A percentile compares a stretch with the other conserved stretches of the same genome.
phyloP scores from a whole-genome alignment of 2,113 vertebrate genomes.

The Monopterus albus region DNA sequence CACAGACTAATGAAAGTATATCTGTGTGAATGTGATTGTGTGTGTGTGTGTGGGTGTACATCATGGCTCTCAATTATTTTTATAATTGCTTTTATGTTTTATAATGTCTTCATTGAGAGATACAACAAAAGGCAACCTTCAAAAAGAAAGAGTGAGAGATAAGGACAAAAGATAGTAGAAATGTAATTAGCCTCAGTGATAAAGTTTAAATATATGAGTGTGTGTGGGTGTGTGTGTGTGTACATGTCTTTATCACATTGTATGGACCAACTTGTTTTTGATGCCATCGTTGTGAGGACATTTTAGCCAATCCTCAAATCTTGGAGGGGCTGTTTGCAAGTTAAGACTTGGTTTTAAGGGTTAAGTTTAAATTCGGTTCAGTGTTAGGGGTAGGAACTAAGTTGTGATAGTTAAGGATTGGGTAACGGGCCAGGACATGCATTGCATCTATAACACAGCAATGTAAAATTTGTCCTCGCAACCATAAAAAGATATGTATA shows the following conservation, averaged over 20 bases:
- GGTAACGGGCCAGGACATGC: too few species aligned
- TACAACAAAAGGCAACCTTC: slow-evolving; percentile 42
- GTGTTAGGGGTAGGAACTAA: too few species aligned
- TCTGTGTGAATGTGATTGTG: slow-evolving; percentile 2
- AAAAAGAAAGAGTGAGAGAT: slow-evolving; percentile 26
- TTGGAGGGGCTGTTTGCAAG: too few species aligned
- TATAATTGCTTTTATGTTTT: slow-evolving; percentile 55
- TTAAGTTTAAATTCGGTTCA: too few species aligned
- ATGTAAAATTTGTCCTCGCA: too few species aligned
- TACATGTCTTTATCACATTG: neutral
- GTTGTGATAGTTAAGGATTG: too few species aligned
- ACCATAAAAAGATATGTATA: too few species aligned
- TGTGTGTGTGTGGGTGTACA: neutral
- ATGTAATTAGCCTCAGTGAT: slow-evolving; percentile 49
- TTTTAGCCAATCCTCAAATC: too few species aligned
- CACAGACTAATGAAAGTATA: slow-evolving; percentile 62
- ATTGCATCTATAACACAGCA: too few species aligned
- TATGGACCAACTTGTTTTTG: too few species aligned
- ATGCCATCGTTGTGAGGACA: too few species aligned
- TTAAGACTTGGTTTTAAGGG: too few species aligned
- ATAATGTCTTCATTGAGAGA: slow-evolving; percentile 60
- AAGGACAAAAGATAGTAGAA: slow-evolving; percentile 44
- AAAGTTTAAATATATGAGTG: slow-evolving; percentile 10
- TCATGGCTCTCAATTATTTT: slow-evolving; percentile 32
- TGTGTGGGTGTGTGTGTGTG: slow-evolving; percentile 6